These are phyloP conservation scores for Nesidiocoris tenuis DNA, from an alignment of 2,888 invertebrate genomes.

Conservation along the genomic window DNA sequence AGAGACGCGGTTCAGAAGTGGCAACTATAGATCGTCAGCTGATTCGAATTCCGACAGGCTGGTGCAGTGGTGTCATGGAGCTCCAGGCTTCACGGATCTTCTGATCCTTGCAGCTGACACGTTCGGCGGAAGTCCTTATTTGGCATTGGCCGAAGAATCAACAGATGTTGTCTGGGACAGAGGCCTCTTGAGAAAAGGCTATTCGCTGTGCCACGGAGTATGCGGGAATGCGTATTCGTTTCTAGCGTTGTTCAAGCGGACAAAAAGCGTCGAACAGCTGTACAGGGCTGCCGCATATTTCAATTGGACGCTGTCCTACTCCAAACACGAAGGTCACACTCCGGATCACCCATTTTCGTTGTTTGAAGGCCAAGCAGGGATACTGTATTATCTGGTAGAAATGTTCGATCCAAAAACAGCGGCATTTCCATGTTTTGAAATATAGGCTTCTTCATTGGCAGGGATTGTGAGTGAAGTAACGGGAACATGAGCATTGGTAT, in stretches of 20 bases:
- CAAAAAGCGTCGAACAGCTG: slow-evolving; percentile 71
- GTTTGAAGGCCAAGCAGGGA: slow-evolving; percentile 65
- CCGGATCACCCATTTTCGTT: slow-evolving; percentile 81
- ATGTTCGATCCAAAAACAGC: slow-evolving; percentile 24
- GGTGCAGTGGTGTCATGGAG: slow-evolving; percentile 94
- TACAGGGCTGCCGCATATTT: slow-evolving; percentile 77
- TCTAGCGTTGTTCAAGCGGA: slow-evolving; percentile 72
- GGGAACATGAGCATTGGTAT: too few relatives aligned
- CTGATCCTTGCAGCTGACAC: slow-evolving; percentile 64
- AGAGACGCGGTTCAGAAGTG: slow-evolving; percentile 61
- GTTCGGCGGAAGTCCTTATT: slow-evolving; percentile 8
- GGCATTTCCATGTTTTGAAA: slow-evolving; percentile 31
- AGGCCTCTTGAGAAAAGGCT: slow-evolving; percentile 79
- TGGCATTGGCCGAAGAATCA: slow-evolving; percentile 65
- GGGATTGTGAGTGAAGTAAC: too few relatives aligned
- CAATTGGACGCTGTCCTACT: slow-evolving; percentile 76
- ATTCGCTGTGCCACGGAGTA: slow-evolving; percentile 84
- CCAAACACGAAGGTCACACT: slow-evolving; percentile 60
- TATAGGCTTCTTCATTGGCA: too few relatives aligned
- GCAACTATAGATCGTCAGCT: slow-evolving; percentile 77
- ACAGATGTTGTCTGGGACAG: slow-evolving; percentile 79
- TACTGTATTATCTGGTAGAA: slow-evolving; percentile 42
- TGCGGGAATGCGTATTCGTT: slow-evolving; percentile 86
- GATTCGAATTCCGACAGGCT: slow-evolving; percentile 68
- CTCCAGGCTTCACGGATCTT: slow-evolving; percentile 79